phyloP scores from a whole-genome alignment of 2,113 vertebrate genomes.

The pig (Sus scrofa) region T2T-Sscrofa CM000815.6:103832501-103833000 shows the following conservation, averaged over 20 bases:
- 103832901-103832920: slow-evolving; percentile 50
- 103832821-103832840: slow-evolving; percentile 72
- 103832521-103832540: not conserved
- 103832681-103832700: not conserved
- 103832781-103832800: not conserved
- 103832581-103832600: not conserved
- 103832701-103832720: slow-evolving; percentile 25
- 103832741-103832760: not conserved
- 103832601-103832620: not conserved
- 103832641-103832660: slow-evolving; percentile 50
- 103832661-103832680: not conserved
- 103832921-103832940: slow-evolving; percentile 17
- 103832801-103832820: slow-evolving; percentile 62
- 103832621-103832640: slow-evolving; percentile 54
- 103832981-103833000: slow-evolving; percentile 45
- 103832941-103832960: slow-evolving; percentile 58
- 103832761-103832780: not conserved
- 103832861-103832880: slow-evolving; percentile 36
- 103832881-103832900: slow-evolving; percentile 54
- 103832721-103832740: not conserved
- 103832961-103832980: not conserved
- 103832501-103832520: not conserved
- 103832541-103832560: slow-evolving; percentile 35
- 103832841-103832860: slow-evolving; percentile 36
- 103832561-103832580: slow-evolving; percentile 1